Evolutionary conservation across 53 echinoderm and acorn worm genomes (phyloP).

Genomic region (Stichopus horrens): DNA sequence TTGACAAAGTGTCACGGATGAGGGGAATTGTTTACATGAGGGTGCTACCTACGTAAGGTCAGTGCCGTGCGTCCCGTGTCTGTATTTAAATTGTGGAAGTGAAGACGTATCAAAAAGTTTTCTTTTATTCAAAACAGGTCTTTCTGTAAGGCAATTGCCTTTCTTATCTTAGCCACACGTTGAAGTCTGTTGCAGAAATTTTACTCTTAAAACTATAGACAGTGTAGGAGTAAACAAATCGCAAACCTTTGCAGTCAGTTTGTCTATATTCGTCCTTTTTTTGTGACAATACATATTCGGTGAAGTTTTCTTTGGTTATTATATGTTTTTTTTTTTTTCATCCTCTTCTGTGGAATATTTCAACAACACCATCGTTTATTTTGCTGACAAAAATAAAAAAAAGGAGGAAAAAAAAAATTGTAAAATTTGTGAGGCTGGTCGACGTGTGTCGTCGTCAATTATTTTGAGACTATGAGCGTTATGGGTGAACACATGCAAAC

Average conservation of each 20-base stretch:
- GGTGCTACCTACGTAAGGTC: slow-evolving; percentile 5
- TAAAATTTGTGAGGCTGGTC: slow-evolving; percentile 10
- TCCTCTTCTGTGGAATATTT: too few relatives aligned
- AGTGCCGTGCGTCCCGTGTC: not conserved
- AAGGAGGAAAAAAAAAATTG: not conserved
- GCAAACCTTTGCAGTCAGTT: not conserved
- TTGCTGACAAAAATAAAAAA: too few relatives aligned
- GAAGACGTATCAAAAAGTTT: too few relatives aligned
- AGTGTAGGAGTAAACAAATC: slow-evolving; percentile 3
- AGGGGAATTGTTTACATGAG: slow-evolving; percentile 29
- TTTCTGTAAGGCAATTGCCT: too few relatives aligned
- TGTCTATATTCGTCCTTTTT: too few relatives aligned
- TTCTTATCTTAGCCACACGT: not conserved
- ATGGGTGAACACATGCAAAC: slow-evolving; percentile 30
- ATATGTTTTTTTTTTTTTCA: too few relatives aligned
- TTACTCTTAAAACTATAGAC: not conserved
- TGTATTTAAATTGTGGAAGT: too few relatives aligned
- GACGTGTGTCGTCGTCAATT: slow-evolving; percentile 32
- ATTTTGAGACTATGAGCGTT: slow-evolving; percentile 17
- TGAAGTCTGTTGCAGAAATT: not conserved
- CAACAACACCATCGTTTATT: too few relatives aligned
- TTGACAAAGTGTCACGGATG: slow-evolving; percentile 42
- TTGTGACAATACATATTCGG: too few relatives aligned
- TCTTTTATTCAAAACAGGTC: too few relatives aligned
- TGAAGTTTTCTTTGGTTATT: too few relatives aligned